phyloP scores from a whole-genome alignment of 2,797 vertebrate species.

The Acrossocheilus wenchowensis region DNA sequence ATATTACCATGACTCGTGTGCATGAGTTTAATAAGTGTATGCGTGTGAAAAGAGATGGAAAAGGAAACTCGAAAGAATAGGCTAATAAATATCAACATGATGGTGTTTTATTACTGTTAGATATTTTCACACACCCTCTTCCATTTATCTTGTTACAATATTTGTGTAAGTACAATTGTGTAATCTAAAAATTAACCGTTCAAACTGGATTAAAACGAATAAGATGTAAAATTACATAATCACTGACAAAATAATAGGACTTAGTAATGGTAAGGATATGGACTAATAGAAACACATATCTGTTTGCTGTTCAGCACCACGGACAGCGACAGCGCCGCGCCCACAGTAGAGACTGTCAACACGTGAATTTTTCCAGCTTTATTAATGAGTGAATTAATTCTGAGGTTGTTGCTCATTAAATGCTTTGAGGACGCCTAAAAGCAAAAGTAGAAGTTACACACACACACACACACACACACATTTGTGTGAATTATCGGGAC shows the following conservation, averaged over 20 bases:
- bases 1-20: background rate
- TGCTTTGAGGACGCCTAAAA: background rate
- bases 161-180: background rate
- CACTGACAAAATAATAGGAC: background rate
- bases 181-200: background rate
- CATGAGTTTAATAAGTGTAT: background rate
- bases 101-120: conserved; percentile 3
- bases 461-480: background rate
- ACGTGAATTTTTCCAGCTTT: conserved; percentile 5
- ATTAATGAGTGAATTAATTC: conserved; percentile 59
- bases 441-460: background rate
- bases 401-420: background rate
- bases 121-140: background rate
- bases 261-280: background rate
- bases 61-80: background rate
- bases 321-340: conserved; percentile 63
- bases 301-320: conserved; percentile 68
- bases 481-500: no score
- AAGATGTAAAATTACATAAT: background rate
- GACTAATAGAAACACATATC: background rate
- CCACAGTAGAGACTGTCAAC: conserved; percentile 1
- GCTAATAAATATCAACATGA: background rate
- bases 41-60: background rate
- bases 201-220: background rate
- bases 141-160: background rate